These are phyloP conservation scores for Lemur catta DNA, from an alignment of 2,797 vertebrate genomes.

Conservation along the genomic window DNA sequence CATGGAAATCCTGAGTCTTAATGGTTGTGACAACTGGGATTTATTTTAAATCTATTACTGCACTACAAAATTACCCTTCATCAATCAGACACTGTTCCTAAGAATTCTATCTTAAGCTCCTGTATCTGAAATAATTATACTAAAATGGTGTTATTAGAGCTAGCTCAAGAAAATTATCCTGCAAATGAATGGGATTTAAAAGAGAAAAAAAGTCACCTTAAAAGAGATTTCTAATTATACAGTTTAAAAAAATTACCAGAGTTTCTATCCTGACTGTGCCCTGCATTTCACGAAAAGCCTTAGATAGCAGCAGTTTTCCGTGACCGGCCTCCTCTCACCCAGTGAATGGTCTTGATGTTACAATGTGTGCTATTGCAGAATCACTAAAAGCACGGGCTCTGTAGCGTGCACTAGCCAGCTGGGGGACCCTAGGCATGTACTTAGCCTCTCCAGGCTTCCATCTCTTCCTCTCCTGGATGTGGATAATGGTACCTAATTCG, in stretches of 20 bases:
- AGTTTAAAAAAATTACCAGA: constrained; percentile 60
- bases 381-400: neutral
- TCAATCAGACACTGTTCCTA: constrained; percentile 64
- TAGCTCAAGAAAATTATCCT: constrained; percentile 67
- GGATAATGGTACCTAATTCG: neutral
- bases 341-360: neutral
- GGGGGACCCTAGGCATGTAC: neutral
- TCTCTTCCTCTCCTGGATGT: neutral
- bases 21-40: constrained; percentile 48
- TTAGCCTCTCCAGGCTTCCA: neutral
- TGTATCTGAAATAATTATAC: constrained; percentile 67
- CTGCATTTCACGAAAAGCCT: constrained; percentile 33
- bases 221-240: constrained; percentile 66
- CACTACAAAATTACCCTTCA: constrained; percentile 62
- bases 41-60: constrained; percentile 68
- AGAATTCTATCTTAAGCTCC: constrained; percentile 67
- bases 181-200: constrained; percentile 65
- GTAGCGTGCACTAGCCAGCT: neutral
- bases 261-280: constrained; percentile 44
- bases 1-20: constrained; percentile 24
- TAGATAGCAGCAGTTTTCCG: neutral
- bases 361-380: neutral
- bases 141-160: constrained; percentile 70
- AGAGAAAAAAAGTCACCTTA: constrained; percentile 42
- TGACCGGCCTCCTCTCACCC: neutral